Evolutionary conservation across 2,113 vertebrate genomes (phyloP), one percentile per base, ranked within the genome.

Genomic region (Lampris incognitus): DNA sequence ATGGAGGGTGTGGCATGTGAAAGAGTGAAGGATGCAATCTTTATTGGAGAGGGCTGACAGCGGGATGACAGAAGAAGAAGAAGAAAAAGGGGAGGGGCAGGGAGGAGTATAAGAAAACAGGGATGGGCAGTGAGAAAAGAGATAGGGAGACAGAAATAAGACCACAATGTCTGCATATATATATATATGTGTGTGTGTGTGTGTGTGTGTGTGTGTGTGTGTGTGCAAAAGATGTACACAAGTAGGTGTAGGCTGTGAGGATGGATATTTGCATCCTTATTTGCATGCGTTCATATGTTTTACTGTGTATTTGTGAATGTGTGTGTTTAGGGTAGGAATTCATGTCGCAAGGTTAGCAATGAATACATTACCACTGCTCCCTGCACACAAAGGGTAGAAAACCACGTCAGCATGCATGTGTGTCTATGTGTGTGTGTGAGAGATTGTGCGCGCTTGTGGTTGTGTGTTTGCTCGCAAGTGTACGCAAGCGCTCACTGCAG

Each of bases 331-430:
- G 56, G 50, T 39, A 63, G 65, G 58, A 79, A 76, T 46, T 55
- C 52, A 87, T 74, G 73, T 78, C 70, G 77, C 77, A 38, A 36
- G 76, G 67, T 78, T 80, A 80, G 72, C 67, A 75, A 84, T 77
- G 83, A 85, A 82, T 80, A 68, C 36, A 70, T 81, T 69, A 9
- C 44, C 57, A 52, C 38, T 71, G 69, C 62, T 82, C 65, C 55
- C 0, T 37, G 58, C 50, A 5, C 60, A 79, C 52, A 46, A 39
- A 41, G 46, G 13, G 6, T 54, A 42, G 65, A 54, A 75, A 72
- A 79, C 68, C n/a, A 64, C 55, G 0, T 0, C 67, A 55, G 62
- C 50, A 66, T 59, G 2, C 40, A 2, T 2, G 38, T 61, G 58
- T 61, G 38, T 66, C 11, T 52, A 37, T 11, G 57, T 59, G 57